Evolutionary conservation across 2,888 invertebrate genomes (phyloP).

Genomic region (Chrysolina americana): DNA sequence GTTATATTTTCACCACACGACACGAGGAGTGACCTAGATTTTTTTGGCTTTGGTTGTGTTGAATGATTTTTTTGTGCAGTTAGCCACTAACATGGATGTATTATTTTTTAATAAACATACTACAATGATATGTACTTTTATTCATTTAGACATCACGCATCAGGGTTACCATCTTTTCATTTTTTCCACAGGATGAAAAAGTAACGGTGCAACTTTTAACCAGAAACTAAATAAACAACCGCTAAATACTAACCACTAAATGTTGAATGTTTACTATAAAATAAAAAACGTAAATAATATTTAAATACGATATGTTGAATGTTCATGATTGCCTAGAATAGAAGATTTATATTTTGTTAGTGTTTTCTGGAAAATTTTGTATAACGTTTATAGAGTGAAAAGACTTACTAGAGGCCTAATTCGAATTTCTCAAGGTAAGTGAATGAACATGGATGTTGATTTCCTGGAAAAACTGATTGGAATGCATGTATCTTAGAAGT

Average conservation of each 20-base stretch:
- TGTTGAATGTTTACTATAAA: slow-evolving; percentile 35
- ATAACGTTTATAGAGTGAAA: slow-evolving; percentile 47
- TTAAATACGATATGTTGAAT: slow-evolving; percentile 44
- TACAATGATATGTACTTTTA: slow-evolving; percentile 53
- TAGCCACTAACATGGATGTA: slow-evolving; percentile 56
- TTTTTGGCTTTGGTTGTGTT: slow-evolving; percentile 55
- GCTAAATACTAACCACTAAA: slow-evolving; percentile 41
- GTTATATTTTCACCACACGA: slow-evolving; percentile 47
- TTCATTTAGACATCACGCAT: slow-evolving; percentile 57
- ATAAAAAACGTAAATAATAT: slow-evolving; percentile 40
- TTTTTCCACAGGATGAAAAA: slow-evolving; percentile 57
- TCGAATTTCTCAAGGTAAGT: slow-evolving; percentile 36
- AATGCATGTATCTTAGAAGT: no score
- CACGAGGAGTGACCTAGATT: slow-evolving; percentile 47
- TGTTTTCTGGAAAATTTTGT: slow-evolving; percentile 50
- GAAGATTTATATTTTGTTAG: slow-evolving; percentile 51
- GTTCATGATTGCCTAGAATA: slow-evolving; percentile 44
- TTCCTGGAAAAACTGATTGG: no score
- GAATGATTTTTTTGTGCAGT: slow-evolving; percentile 62
- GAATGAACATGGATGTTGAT: neutral
- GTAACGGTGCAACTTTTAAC: slow-evolving; percentile 44
- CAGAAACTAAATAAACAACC: slow-evolving; percentile 41
- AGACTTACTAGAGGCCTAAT: slow-evolving; percentile 36
- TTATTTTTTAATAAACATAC: slow-evolving; percentile 60
- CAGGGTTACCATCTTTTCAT: slow-evolving; percentile 54